Evolutionary conservation across 2,797 vertebrate genomes (phyloP).

Genomic region (Acrossocheilus fasciatus): DNA sequence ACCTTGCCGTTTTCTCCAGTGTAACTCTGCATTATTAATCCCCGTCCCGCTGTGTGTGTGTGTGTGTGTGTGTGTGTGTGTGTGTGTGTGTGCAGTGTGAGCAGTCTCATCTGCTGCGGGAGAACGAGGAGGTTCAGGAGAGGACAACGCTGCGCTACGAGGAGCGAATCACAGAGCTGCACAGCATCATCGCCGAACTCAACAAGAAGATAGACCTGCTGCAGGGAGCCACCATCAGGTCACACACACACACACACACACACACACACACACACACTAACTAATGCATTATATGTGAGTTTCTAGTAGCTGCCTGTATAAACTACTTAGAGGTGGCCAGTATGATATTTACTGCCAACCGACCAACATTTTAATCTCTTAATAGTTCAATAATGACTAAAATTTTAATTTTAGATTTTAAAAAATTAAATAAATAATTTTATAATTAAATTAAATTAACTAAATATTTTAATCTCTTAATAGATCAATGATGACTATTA

Average conservation of each 20-base stretch:
- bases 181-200: constrained; percentile 87
- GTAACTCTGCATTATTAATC: constrained; percentile 36
- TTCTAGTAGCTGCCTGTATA: neutral
- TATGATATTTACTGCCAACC: neutral
- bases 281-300: neutral
- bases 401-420: too few species aligned
- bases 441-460: too few species aligned
- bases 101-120: constrained; percentile 86
- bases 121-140: constrained; percentile 87
- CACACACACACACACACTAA: neutral
- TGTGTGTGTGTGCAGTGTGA: constrained; percentile 60
- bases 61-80: constrained; percentile 31
- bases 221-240: constrained; percentile 86
- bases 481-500: neutral
- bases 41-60: constrained; percentile 19
- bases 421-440: too few species aligned
- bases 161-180: constrained; percentile 87
- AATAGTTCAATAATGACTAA: neutral
- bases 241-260: constrained; percentile 15
- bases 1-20: constrained; percentile 23
- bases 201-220: constrained; percentile 88
- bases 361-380: neutral
- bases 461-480: neutral
- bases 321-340: neutral
- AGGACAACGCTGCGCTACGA: constrained; percentile 83